Evolutionary conservation across 2,888 invertebrate species (phyloP).

Genomic region (Aromia moschata): DNA sequence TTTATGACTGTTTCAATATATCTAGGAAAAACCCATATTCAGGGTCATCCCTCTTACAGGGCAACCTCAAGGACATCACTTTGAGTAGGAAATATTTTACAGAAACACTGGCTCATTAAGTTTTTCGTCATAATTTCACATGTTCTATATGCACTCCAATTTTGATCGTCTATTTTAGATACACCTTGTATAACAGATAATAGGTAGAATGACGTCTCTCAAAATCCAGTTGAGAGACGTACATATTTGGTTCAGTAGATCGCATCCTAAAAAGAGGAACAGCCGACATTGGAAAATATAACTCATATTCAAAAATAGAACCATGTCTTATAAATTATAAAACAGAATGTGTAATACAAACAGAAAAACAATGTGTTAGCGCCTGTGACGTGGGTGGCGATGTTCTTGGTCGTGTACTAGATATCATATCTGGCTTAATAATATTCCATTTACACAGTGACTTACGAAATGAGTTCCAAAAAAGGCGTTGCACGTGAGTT

Average conservation of each 20-base stretch:
- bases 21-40: no score
- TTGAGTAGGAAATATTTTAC: no score
- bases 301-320: slow-evolving; percentile 3
- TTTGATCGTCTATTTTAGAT: no score
- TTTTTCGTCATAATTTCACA: no score
- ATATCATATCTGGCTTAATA: neutral
- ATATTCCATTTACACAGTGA: neutral
- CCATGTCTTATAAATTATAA: neutral
- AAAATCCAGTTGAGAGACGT: neutral
- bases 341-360: neutral
- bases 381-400: neutral
- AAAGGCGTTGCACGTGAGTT: no score
- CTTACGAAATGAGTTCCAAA: no score
- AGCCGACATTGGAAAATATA: neutral
- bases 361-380: neutral
- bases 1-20: no score
- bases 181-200: no score
- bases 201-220: neutral
- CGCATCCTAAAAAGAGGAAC: neutral
- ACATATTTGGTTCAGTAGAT: neutral
- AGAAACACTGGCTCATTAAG: no score
- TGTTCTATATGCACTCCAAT: no score
- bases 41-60: no score
- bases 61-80: no score
- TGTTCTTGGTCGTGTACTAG: neutral